These are phyloP conservation scores for Eristalinus aeneus DNA, from an alignment of 2,888 invertebrate species.

Conservation along the genomic window DNA sequence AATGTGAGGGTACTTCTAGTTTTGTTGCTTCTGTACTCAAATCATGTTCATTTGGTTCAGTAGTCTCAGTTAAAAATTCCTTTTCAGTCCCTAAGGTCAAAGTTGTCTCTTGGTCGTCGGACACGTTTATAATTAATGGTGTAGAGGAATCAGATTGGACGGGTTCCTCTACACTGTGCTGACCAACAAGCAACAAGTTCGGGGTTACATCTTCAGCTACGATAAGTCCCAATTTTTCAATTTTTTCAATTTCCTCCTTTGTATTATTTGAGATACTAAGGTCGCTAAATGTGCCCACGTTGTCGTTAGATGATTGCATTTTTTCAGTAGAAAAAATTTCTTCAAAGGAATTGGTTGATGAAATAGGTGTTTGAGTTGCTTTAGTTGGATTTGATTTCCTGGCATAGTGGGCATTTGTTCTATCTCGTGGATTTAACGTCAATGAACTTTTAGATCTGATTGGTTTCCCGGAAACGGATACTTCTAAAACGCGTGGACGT, in stretches of 20 bases:
- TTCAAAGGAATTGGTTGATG: neutral
- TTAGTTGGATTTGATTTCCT: slow-evolving; percentile 70
- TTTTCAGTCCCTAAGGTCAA: slow-evolving; percentile 23
- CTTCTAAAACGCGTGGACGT: slow-evolving; percentile 83
- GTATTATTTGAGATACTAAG: neutral
- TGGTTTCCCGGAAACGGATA: slow-evolving; percentile 81
- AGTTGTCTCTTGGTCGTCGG: slow-evolving; percentile 75
- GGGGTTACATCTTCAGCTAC: slow-evolving; percentile 5
- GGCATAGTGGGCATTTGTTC: slow-evolving; percentile 61
- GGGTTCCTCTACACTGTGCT: neutral
- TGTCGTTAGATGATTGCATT: neutral
- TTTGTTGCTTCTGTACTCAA: slow-evolving; percentile 27
- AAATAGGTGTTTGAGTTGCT: slow-evolving; percentile 37
- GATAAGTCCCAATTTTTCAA: neutral
- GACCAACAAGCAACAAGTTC: neutral
- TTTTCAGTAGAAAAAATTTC: neutral
- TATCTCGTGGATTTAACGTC: slow-evolving; percentile 75
- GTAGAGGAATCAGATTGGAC: slow-evolving; percentile 72
- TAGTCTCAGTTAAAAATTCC: slow-evolving; percentile 39
- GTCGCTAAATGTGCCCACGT: neutral
- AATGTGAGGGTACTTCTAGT: slow-evolving; percentile 23
- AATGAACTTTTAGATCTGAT: slow-evolving; percentile 44
- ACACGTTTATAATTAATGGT: slow-evolving; percentile 77
- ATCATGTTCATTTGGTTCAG: slow-evolving; percentile 28
- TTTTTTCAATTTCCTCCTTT: neutral